Evolutionary conservation across 2,888 invertebrate genomes (phyloP).

Genomic region (Nephrocerus scutellatus): DNA sequence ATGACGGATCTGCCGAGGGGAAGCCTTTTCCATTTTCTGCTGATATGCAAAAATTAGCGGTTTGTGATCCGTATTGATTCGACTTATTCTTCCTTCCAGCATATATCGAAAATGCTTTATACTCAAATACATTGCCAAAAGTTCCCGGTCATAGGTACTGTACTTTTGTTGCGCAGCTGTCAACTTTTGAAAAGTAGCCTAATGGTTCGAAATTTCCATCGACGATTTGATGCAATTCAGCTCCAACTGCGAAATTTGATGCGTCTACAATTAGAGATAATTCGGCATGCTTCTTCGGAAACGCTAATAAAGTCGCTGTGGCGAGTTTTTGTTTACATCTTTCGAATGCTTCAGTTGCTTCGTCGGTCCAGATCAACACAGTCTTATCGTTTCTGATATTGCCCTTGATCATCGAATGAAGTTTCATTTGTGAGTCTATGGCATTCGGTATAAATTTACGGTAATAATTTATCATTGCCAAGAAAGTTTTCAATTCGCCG

Average conservation of each 20-base stretch:
- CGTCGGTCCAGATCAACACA: no score
- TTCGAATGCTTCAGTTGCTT: no score
- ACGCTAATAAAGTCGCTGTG: constrained; percentile 6
- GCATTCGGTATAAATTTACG: constrained; percentile 11
- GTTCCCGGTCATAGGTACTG: constrained; percentile 37
- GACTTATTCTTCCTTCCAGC: constrained; percentile 16
- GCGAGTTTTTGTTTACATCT: no score
- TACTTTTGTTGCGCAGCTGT: constrained; percentile 33
- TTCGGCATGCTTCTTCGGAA: no score
- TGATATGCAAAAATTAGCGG: constrained; percentile 29
- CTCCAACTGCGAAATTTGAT: no score
- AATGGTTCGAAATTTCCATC: no score
- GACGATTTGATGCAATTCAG: no score
- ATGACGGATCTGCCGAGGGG: constrained; percentile 35
- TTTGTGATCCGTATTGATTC: constrained; percentile 19
- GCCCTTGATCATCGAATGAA: constrained; percentile 6
- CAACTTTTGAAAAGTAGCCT: constrained; percentile 33
- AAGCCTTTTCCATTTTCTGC: constrained; percentile 27
- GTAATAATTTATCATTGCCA: constrained; percentile 21
- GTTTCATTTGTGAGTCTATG: constrained; percentile 6
- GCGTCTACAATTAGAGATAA: no score
- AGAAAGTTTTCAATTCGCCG: constrained; percentile 16
- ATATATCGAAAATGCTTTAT: constrained; percentile 27
- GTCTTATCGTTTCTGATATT: no score
- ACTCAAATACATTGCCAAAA: constrained; percentile 38